phyloP scores from a whole-genome alignment of 2,113 vertebrate genomes.

The Rhagologus leucostigma region DNA sequence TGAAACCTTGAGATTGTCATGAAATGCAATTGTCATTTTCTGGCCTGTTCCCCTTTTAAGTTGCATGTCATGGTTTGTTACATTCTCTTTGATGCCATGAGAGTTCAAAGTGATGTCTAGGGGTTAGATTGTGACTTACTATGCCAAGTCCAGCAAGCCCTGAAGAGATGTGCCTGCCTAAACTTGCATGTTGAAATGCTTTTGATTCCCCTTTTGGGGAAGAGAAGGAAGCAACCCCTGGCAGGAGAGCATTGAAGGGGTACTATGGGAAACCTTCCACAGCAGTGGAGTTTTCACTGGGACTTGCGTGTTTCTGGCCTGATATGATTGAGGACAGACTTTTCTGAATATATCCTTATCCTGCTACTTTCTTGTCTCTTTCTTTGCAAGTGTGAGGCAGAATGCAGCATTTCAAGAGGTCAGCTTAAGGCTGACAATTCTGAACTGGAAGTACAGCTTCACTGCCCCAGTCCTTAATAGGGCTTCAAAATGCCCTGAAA shows the following conservation, averaged over 20 bases:
- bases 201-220: not conserved
- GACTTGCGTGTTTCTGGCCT: not conserved
- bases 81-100: slow-evolving; percentile 35
- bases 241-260: not conserved
- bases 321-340: not conserved
- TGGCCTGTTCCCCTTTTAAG: slow-evolving; percentile 39
- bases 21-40: slow-evolving; percentile 47
- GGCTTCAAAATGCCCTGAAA: not conserved
- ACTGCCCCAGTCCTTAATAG: not conserved
- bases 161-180: slow-evolving; percentile 15
- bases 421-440: not conserved
- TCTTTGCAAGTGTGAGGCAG: not conserved
- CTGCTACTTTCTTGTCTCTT: not conserved
- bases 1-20: slow-evolving; percentile 31
- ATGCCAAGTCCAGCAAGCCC: slow-evolving; percentile 29
- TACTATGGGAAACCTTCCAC: not conserved
- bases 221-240: not conserved
- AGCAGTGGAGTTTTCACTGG: not conserved
- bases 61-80: slow-evolving; percentile 58
- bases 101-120: slow-evolving; percentile 56
- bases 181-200: slow-evolving; percentile 14
- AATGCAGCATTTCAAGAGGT: not conserved
- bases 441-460: not conserved
- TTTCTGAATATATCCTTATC: not conserved
- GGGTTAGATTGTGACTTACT: slow-evolving; percentile 43